phyloP scores from a whole-genome alignment of 92 coral and sea anemone genomes.

The Pocillopora meandrina region DNA sequence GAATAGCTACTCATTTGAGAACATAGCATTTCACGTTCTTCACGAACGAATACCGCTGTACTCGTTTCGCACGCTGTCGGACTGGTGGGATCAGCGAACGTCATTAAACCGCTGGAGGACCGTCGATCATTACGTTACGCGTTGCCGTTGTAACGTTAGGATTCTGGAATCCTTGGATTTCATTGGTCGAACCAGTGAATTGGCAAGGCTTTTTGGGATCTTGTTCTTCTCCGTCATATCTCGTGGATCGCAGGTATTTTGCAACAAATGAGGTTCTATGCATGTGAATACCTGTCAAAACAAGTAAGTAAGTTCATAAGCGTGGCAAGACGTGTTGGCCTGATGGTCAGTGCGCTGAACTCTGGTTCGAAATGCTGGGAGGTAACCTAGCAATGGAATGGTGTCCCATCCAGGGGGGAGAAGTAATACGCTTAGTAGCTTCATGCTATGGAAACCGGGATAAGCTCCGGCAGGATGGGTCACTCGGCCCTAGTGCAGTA shows the following conservation, averaged over 20 bases:
- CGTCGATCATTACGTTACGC: slow-evolving; percentile 89
- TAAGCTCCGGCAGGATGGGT: too few species aligned
- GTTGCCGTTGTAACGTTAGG: slow-evolving; percentile 88
- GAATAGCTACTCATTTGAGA: slow-evolving; percentile 89
- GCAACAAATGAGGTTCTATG: too few species aligned
- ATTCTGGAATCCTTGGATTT: slow-evolving; percentile 87
- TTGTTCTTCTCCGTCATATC: slow-evolving; percentile 90
- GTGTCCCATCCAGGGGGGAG: too few species aligned
- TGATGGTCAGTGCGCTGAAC: too few species aligned
- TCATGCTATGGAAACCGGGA: too few species aligned
- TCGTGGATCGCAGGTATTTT: slow-evolving; percentile 95
- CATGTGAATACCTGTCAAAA: not conserved
- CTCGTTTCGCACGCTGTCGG: slow-evolving; percentile 84
- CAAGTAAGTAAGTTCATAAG: too few species aligned
- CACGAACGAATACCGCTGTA: slow-evolving; percentile 94
- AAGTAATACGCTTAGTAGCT: too few species aligned
- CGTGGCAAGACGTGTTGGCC: too few species aligned
- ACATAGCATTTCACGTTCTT: slow-evolving; percentile 91
- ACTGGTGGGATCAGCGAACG: slow-evolving; percentile 98
- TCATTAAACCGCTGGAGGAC: slow-evolving; percentile 92
- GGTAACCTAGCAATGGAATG: too few species aligned
- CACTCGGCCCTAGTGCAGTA: too few species aligned
- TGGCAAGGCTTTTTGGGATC: slow-evolving; percentile 99
- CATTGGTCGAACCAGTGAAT: slow-evolving; percentile 95
- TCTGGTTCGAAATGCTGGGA: too few species aligned